A percentile compares a stretch with the other conserved stretches of the same genome.
Conservation (phyloP, 2,797 vertebrate genomes). For the Valencia hispanica region DNA sequence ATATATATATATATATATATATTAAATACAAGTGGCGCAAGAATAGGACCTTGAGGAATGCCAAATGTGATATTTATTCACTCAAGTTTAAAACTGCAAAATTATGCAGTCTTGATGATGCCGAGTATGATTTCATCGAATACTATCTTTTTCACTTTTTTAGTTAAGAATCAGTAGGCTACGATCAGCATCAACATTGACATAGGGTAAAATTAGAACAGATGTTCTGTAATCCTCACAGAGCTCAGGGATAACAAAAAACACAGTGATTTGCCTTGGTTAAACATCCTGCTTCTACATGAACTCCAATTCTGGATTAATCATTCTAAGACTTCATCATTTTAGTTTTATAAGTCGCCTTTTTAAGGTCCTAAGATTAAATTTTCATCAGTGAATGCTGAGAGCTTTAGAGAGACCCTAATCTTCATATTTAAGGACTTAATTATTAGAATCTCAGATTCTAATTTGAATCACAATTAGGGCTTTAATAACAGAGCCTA, state of each 20-base stretch:
- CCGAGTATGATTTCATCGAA: background rate
- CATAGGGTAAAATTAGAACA: background rate
- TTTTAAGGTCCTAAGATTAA: slow-evolving; percentile 19
- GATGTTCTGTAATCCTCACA: background rate
- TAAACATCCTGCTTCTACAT: background rate
- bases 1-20: background rate
- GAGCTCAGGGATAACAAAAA: background rate
- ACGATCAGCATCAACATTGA: background rate
- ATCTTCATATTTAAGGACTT: slow-evolving; percentile 42
- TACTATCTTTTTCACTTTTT: background rate
- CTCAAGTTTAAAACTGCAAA: background rate
- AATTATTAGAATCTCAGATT: slow-evolving; percentile 49
- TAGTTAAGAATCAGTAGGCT: background rate
- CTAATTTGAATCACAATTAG: slow-evolving; percentile 50
- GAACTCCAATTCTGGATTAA: background rate
- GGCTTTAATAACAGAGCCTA: slow-evolving; percentile 34
- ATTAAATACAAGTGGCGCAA: background rate
- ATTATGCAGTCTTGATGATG: background rate
- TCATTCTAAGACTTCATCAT: background rate
- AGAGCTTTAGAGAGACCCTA: slow-evolving; percentile 11
- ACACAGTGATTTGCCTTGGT: background rate
- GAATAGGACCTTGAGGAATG: background rate
- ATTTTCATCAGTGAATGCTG: slow-evolving; percentile 10
- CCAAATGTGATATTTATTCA: background rate
- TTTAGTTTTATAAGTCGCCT: background rate